Evolutionary conservation across 2,797 vertebrate genomes (phyloP).

Genomic region (Kryptopterus vitreolus): DNA sequence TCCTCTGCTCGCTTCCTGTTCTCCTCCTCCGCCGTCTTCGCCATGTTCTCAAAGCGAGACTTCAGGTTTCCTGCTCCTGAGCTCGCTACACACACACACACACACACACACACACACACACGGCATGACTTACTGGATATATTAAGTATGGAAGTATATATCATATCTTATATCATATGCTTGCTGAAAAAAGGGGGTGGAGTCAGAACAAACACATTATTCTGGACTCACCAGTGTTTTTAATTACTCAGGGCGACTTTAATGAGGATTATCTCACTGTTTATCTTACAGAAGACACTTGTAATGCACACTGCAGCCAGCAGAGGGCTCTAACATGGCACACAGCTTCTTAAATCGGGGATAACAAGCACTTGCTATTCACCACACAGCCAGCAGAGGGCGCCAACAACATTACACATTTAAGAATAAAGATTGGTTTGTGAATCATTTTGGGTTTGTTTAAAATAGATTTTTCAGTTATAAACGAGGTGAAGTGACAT

Average conservation of each 20-base stretch:
- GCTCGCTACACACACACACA: conserved; percentile 66
- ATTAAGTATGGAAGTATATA: too few relatives aligned
- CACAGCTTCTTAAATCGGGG: background rate
- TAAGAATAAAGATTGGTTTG: background rate
- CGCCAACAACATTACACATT: background rate
- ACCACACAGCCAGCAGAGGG: too few relatives aligned
- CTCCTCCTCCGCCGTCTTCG: conserved; percentile 79
- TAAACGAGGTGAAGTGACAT: background rate
- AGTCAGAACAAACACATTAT: background rate
- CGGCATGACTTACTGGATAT: too few relatives aligned
- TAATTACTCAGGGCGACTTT: too few relatives aligned
- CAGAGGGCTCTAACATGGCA: background rate
- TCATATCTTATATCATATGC: too few relatives aligned
- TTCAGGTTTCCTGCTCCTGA: conserved; percentile 84
- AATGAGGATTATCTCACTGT: too few relatives aligned
- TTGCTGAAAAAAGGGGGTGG: background rate
- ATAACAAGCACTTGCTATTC: background rate
- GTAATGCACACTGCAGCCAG: background rate
- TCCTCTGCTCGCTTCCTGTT: conserved; percentile 78
- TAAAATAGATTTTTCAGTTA: background rate
- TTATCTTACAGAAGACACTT: too few relatives aligned
- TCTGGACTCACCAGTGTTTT: too few relatives aligned
- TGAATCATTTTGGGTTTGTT: background rate
- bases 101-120: background rate
- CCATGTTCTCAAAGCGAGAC: conserved; percentile 88